Evolutionary conservation across 2,888 invertebrate genomes (phyloP), one percentile per base, ranked within the genome.

Genomic region (Notocelia uddmanniana): DNA sequence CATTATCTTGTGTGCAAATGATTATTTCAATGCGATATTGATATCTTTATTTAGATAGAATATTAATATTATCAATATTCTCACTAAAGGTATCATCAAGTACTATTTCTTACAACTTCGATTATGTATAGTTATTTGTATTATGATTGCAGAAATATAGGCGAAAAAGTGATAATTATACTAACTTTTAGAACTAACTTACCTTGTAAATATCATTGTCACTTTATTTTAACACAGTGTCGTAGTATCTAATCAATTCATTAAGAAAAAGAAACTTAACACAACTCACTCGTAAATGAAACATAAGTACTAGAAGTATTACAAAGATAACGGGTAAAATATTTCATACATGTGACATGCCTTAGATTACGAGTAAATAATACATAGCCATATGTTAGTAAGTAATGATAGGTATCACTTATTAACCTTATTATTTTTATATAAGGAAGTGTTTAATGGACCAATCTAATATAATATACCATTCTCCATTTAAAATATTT

Each of bases 241-340:
- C n/a, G 5, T 45, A 31, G 26, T 31, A 31, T 31, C 31, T 31
- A 31, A 9, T 45, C 15, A 15, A 15, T 41, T 41, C 15, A 41
- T 55, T 26, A 26, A 3, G 8, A 26, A 55, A n/a, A 55, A 31
- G 31, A 31, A n/a, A 45, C 55, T n/a, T 55, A 26, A 55, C n/a
- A 55, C 15, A 26, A 26, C 55, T n/a, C n/a, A n/a, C 9, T n/a
- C 13, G 5, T 55, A 15, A n/a, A 55, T 55, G 26, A 8, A 55
- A 13, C 21, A 23, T 23, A 55, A 23, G 26, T 55, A 55, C 55
- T 55, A n/a, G 55, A 55, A 15, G 21, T n/a, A 55, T 13, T 55
- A 55, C 26, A 21, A 45, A 45, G 55, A 55, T 55, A 55, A 55
- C 55, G n/a, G 55, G 55, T 55, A 26, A 23, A 55, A n/a, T 50